Evolutionary conservation across 2,888 invertebrate species (phyloP).

Genomic region (Macrosoma leucophasiata): DNA sequence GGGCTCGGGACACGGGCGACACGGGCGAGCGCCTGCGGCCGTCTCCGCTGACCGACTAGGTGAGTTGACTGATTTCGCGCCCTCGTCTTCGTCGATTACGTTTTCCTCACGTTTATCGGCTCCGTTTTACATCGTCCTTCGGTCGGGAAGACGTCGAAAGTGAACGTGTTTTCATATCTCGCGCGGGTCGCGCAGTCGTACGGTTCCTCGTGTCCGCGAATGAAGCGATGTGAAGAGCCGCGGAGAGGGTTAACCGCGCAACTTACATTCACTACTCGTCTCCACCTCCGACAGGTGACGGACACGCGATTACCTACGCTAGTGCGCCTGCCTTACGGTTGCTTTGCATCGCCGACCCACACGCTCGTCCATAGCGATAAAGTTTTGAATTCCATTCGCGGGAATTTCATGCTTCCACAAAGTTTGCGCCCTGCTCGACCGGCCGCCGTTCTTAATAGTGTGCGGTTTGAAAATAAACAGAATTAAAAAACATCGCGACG

Average conservation of each 20-base stretch:
- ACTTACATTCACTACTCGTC: conserved; percentile 47
- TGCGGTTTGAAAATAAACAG: conserved; percentile 44
- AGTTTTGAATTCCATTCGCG: conserved; percentile 45
- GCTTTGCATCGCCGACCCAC: conserved; percentile 21
- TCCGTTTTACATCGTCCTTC: conserved; percentile 61
- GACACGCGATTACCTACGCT: conserved; percentile 38
- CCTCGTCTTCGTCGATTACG: conserved; percentile 48
- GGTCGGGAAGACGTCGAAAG: conserved; percentile 53
- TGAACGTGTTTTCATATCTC: conserved; percentile 45
- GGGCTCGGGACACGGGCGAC: conserved; percentile 33
- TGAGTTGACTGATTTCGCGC: conserved; percentile 62
- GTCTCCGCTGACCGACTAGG: conserved; percentile 67
- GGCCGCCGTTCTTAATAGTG: conserved; percentile 6
- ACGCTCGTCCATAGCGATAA: conserved; percentile 28
- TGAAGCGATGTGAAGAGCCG: conserved; percentile 29
- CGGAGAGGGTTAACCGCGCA: conserved; percentile 58
- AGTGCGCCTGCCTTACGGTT: conserved; percentile 31
- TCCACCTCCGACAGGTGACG: conserved; percentile 41
- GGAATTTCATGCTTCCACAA: conserved; percentile 31
- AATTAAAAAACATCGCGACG: conserved; percentile 50
- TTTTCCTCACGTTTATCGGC: conserved; percentile 60
- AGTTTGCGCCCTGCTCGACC: conserved; percentile 31
- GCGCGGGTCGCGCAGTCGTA: conserved; percentile 47
- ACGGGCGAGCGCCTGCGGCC: conserved; percentile 57
- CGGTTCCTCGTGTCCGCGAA: conserved; percentile 33